Evolutionary conservation across 2,113 vertebrate species (phyloP), one percentile per base, ranked within the genome.

Genomic region (Vulpes lagopus): DNA sequence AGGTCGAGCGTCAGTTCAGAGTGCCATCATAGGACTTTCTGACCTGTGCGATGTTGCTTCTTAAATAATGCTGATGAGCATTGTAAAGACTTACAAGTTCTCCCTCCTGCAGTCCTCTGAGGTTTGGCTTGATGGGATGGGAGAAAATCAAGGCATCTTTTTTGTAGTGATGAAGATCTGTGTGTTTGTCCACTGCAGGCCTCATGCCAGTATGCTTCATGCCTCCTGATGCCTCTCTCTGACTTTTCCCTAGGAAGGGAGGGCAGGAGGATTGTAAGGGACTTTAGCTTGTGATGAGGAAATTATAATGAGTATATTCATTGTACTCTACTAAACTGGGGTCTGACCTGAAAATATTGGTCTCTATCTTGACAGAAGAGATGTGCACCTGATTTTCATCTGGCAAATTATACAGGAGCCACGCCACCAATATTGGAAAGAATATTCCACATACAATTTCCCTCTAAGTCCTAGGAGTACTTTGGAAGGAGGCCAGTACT

Each of bases 401-500:
- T 76, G 71, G n/a, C 60, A 12, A 51, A 59, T 8, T 15, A 20
- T 2, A 0, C 2, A 22, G n/a, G 32, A 89, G 89, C 82, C 53
- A 69, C n/a, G 12, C 80, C 0, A 0, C 55, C 3, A 53, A 57
- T 20, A 74, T 74, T 65, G 14, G 85, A 74, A 25, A 35, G 55
- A 32, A 22, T 16, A 69, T 27, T 16, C 10, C 20, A 16, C 12
- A 0, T 25, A 0, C 2, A 22, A 2, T 38, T 7, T 1, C 78
- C 9, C 84, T 20, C 81, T 19, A 65, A 0, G 93, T 38, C 55
- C 62, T 12, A 49, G 65, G n/a, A 64, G 1, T 69, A 59, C 83
- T 59, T 90, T 55, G 94, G 86, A 51, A 97, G 71, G n/a, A 86
- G 53, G 57, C 30, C 97, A 96, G 71, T 12, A 0, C 51, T 22